Percentiles rank a stretch among this genome's conserved stretches.
Evolutionary conservation across 2,797 vertebrate species (phyloP).

Genomic region (Sternarchorhynchus goeldii): DNA sequence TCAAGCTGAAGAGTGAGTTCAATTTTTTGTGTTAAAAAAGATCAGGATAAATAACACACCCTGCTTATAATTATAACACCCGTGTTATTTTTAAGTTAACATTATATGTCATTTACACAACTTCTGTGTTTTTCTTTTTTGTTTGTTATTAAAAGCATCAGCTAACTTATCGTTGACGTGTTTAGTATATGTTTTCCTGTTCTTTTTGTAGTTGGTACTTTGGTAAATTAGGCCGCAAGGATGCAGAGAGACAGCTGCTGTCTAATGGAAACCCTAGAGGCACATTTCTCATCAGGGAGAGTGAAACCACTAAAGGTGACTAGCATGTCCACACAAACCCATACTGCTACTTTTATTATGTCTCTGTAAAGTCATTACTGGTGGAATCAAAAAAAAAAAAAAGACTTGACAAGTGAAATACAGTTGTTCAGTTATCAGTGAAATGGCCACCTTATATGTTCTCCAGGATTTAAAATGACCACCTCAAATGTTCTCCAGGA

Average conservation of each 20-base stretch:
- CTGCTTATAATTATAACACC: neutral
- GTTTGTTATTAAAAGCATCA: neutral
- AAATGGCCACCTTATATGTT: too few relatives aligned
- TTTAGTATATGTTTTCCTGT: neutral
- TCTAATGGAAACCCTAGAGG: constrained; percentile 96
- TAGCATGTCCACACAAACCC: neutral
- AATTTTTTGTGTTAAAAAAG: constrained; percentile 45
- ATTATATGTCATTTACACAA: neutral
- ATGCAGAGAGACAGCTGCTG: constrained; percentile 95
- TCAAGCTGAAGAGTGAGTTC: constrained; percentile 97
- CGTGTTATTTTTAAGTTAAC: neutral
- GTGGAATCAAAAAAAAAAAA: neutral
- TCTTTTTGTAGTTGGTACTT: constrained; percentile 91
- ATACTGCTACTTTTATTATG: neutral
- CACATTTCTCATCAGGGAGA: constrained; percentile 98
- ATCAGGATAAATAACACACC: constrained; percentile 15
- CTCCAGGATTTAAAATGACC: too few relatives aligned
- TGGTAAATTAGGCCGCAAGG: constrained; percentile 97
- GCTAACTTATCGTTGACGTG: neutral
- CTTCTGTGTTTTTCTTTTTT: neutral
- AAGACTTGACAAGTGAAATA: too few relatives aligned
- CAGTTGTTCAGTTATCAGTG: too few relatives aligned
- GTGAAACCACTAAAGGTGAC: constrained; percentile 99
- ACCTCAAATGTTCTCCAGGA: too few relatives aligned
- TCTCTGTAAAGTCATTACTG: neutral